These are phyloP conservation scores for Myxocyprinus asiaticus DNA, from an alignment of 2,113 vertebrate genomes.

Conservation along the genomic window DNA sequence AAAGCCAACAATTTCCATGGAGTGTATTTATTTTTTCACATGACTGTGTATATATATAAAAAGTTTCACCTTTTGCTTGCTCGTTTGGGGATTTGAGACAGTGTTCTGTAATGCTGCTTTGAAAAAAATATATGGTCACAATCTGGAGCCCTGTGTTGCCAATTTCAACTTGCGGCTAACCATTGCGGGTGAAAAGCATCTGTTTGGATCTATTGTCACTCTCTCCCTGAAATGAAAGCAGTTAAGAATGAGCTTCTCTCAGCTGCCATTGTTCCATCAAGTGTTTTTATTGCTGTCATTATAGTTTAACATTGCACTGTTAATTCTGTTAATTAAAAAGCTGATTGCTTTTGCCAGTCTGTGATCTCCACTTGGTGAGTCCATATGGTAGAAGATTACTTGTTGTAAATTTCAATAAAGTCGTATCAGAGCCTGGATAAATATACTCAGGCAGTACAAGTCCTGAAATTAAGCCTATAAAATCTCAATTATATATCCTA, in stretches of 20 bases:
- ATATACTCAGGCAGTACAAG: slow-evolving; percentile 80
- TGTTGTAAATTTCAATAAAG: slow-evolving; percentile 87
- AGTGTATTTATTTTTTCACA: no score
- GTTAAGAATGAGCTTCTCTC: slow-evolving; percentile 64
- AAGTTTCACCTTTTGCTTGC: no score
- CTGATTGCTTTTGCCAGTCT: slow-evolving; percentile 94
- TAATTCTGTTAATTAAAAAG: slow-evolving; percentile 99
- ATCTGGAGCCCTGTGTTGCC: neutral
- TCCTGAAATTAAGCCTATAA: slow-evolving; percentile 69
- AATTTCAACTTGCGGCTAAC: slow-evolving; percentile 62
- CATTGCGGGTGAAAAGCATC: slow-evolving; percentile 59
- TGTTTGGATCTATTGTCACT: slow-evolving; percentile 65
- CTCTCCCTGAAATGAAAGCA: slow-evolving; percentile 75
- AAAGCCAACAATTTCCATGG: no score
- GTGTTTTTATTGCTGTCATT: slow-evolving; percentile 97
- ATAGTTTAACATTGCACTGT: slow-evolving; percentile 94
- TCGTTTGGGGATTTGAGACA: no score
- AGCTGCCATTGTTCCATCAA: slow-evolving; percentile 92
- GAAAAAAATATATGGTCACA: no score
- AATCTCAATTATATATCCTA: slow-evolving; percentile 63
- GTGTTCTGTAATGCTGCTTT: no score
- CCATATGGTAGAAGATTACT: slow-evolving; percentile 84
- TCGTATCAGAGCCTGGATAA: slow-evolving; percentile 72
- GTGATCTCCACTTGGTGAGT: slow-evolving; percentile 86
- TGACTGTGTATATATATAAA: no score